These are phyloP conservation scores for Catocala sponsa DNA, from an alignment of 2,888 invertebrate genomes.

Conservation along the genomic window DNA sequence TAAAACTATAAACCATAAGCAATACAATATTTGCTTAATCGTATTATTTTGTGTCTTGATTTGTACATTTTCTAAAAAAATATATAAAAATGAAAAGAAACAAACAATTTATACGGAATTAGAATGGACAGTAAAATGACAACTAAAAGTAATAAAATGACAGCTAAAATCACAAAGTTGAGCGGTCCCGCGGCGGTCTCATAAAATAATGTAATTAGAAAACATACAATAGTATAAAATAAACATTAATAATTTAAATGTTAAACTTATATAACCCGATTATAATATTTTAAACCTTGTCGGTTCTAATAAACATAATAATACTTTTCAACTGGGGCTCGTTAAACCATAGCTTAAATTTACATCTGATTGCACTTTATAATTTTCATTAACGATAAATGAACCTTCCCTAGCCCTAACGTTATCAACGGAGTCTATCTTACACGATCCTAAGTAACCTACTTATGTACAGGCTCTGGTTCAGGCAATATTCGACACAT, in stretches of 20 bases:
- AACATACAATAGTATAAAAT: constrained; percentile 84
- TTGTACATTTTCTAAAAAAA: constrained; percentile 82
- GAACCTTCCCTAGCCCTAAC: constrained; percentile 62
- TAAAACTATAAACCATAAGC: constrained; percentile 85
- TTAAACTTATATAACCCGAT: constrained; percentile 85
- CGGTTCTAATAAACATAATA: constrained; percentile 87
- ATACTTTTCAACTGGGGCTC: constrained; percentile 87
- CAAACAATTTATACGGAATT: constrained; percentile 53
- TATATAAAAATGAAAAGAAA: constrained; percentile 66
- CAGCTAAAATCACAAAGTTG: constrained; percentile 71
- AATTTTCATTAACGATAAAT: constrained; percentile 82
- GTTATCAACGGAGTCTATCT: constrained; percentile 70
- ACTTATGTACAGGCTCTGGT: constrained; percentile 77
- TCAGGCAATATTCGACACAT: constrained; percentile 73
- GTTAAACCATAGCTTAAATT: constrained; percentile 80
- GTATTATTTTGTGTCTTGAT: constrained; percentile 73
- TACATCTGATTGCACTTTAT: constrained; percentile 86
- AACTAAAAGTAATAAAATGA: constrained; percentile 54
- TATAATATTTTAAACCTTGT: constrained; percentile 86
- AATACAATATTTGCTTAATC: constrained; percentile 79
- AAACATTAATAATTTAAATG: constrained; percentile 85
- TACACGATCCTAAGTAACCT: constrained; percentile 71
- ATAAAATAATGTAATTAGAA: constrained; percentile 76
- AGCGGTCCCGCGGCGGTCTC: constrained; percentile 70
- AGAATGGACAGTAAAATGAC: constrained; percentile 45